Percentiles rank a stretch among this genome's conserved stretches.
These are phyloP conservation scores for Phrynocephalus guinanensis DNA, from an alignment of 2,797 vertebrate genomes.

Conservation along the genomic window DNA sequence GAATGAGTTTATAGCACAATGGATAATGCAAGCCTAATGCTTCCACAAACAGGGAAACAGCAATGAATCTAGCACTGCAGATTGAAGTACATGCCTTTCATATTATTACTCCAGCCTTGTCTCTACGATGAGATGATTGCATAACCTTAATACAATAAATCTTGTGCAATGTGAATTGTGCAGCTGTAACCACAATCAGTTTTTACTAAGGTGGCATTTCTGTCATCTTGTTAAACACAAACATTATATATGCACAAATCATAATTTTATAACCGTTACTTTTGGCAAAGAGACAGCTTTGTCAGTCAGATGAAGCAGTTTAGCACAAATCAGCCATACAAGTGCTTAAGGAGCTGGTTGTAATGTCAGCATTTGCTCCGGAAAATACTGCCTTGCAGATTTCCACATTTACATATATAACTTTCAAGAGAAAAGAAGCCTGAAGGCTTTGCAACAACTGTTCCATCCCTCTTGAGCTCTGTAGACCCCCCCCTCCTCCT, in stretches of 20 bases:
- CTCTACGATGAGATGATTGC: conserved; percentile 83
- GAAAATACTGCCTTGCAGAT: conserved; percentile 65
- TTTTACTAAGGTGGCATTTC: conserved; percentile 81
- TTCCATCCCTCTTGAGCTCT: conserved; percentile 43
- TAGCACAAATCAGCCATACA: conserved; percentile 52
- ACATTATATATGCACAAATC: conserved; percentile 76
- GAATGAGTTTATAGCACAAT: conserved; percentile 75
- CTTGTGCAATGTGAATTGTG: conserved; percentile 81
- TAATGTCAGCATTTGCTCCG: conserved; percentile 67
- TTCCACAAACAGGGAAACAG: conserved; percentile 77
- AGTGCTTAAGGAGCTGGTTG: conserved; percentile 71
- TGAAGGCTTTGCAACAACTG: conserved; percentile 53
- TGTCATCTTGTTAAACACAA: conserved; percentile 83
- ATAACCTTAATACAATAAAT: conserved; percentile 84
- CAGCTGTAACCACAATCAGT: conserved; percentile 83
- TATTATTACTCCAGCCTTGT: conserved; percentile 81
- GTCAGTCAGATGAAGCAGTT: conserved; percentile 73
- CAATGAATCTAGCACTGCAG: conserved; percentile 72
- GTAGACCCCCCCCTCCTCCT: conserved; percentile 31
- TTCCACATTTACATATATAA: conserved; percentile 65
- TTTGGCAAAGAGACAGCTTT: conserved; percentile 74
- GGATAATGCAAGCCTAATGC: conserved; percentile 75
- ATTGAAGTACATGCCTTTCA: conserved; percentile 77
- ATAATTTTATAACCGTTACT: conserved; percentile 78
- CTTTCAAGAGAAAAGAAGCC: conserved; percentile 67